These are phyloP conservation scores for Perizoma flavofasciatum DNA, from an alignment of 2,888 invertebrate genomes.

Conservation along the genomic window DNA sequence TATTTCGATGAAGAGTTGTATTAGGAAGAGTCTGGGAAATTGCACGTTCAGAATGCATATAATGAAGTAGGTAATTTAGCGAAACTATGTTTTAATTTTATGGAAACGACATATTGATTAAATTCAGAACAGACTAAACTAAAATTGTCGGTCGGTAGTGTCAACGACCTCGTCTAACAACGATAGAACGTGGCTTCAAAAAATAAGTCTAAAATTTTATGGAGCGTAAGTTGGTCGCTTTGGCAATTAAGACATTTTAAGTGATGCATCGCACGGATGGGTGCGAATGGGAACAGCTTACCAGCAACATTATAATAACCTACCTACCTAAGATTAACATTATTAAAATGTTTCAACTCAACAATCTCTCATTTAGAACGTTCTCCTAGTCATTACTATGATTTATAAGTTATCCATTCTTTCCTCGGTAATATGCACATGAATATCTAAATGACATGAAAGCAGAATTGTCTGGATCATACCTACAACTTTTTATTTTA, in stretches of 20 bases:
- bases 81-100: no score
- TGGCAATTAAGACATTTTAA: conserved; percentile 72
- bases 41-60: no score
- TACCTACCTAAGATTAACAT: no score
- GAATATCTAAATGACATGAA: conserved; percentile 24
- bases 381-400: no score
- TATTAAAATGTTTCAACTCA: conserved; percentile 21
- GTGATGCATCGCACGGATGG: conserved; percentile 65
- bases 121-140: conserved; percentile 12
- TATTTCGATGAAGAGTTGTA: conserved; percentile 18
- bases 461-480: conserved; percentile 36
- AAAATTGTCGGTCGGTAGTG: conserved; percentile 31
- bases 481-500: conserved; percentile 43
- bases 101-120: no score
- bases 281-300: conserved; percentile 39
- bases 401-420: conserved; percentile 17
- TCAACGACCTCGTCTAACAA: conserved; percentile 60
- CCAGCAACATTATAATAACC: conserved; percentile 2
- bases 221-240: conserved; percentile 68
- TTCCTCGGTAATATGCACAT: conserved; percentile 30
- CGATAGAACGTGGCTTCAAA: conserved; percentile 61
- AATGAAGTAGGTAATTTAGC: no score
- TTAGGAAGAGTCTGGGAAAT: neutral
- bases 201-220: conserved; percentile 74
- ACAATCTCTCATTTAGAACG: no score